Conservation (phyloP, 2,888 invertebrate genomes). For the Acrobasis suavella region DNA sequence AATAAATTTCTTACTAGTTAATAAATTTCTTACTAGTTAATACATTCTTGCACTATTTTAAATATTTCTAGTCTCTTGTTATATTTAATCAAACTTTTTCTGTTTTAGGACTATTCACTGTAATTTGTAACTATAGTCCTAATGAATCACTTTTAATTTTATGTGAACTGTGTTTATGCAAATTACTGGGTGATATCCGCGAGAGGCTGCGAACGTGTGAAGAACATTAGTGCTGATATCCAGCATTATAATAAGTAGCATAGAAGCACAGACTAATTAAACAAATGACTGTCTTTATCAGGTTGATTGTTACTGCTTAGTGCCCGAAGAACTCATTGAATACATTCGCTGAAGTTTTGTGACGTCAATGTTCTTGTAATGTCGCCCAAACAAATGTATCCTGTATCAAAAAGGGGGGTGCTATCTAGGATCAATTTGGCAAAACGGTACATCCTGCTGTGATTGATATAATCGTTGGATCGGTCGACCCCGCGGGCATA, state of each 20-base stretch:
- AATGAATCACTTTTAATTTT: conserved; percentile 4
- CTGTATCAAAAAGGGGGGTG: conserved; percentile 63
- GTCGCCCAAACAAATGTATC: conserved; percentile 57
- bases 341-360: conserved; percentile 28
- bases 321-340: conserved; percentile 18
- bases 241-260: conserved; percentile 6
- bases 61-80: no score
- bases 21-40: no score
- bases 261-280: conserved; percentile 9
- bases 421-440: conserved; percentile 57
- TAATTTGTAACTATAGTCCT: background rate
- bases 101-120: no score
- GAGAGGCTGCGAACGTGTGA: background rate
- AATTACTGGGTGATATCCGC: conserved; percentile 1
- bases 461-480: conserved; percentile 43
- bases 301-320: conserved; percentile 8
- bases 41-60: no score
- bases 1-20: no score
- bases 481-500: background rate
- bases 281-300: conserved; percentile 17
- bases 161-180: background rate
- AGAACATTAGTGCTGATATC: conserved; percentile 11
- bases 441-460: conserved; percentile 66
- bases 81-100: no score
- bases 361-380: conserved; percentile 43